A percentile compares a stretch with the other conserved stretches of the same genome.
phyloP scores from a whole-genome alignment of 1,140 invertebrate genomes.

The Lithobius niger region DNA sequence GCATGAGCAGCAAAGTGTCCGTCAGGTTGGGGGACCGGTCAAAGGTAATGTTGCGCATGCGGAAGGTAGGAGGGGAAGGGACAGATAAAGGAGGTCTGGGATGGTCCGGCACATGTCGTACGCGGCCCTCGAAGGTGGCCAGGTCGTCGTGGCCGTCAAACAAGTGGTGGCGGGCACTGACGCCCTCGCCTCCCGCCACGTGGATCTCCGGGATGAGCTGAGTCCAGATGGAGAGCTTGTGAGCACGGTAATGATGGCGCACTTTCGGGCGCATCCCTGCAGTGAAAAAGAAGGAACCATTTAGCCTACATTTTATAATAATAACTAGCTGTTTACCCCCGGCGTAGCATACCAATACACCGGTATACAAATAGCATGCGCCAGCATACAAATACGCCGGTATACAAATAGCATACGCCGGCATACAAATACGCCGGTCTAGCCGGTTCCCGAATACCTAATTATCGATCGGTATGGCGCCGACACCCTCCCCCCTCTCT shows the following conservation, averaged over 20 bases:
- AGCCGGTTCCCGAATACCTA: too few species aligned
- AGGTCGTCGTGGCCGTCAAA: constrained; percentile 67
- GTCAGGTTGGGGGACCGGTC: background rate
- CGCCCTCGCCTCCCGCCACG: constrained; percentile 43
- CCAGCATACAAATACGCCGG: too few species aligned
- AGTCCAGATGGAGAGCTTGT: constrained; percentile 90
- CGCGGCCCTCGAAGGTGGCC: constrained; percentile 62
- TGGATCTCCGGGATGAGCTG: constrained; percentile 93
- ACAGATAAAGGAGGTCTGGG: constrained; percentile 27
- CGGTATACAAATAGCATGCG: too few species aligned
- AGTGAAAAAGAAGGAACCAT: constrained; percentile 16
- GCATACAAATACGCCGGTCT: too few species aligned
- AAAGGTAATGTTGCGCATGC: background rate
- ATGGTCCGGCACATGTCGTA: constrained; percentile 40
- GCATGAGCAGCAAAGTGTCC: background rate
- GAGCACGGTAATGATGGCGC: constrained; percentile 87
- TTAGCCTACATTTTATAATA: too few species aligned
- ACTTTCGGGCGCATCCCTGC: constrained; percentile 72
- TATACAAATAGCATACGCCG: too few species aligned
- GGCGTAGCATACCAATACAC: too few species aligned
- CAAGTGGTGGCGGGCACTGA: constrained; percentile 52
- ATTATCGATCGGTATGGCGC: too few species aligned
- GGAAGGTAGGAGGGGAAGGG: background rate
- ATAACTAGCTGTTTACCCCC: too few species aligned
- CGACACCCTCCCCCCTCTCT: too few species aligned